Percentiles rank a stretch among this genome's conserved stretches.
Evolutionary conservation across 2,888 invertebrate genomes (phyloP).

Genomic region (Drosophila villosipedis): DNA sequence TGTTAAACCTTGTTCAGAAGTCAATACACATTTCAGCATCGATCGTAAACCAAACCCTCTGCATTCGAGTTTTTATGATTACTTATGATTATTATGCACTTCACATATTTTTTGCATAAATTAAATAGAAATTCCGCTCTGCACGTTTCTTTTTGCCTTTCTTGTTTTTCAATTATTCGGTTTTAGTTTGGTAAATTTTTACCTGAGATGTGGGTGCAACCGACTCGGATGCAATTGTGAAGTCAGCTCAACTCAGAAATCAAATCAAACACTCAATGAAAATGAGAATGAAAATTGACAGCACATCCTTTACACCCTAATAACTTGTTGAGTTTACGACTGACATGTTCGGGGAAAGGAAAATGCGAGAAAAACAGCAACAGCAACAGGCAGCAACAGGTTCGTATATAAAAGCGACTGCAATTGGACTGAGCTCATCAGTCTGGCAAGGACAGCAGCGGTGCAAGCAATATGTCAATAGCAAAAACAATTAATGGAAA

Average conservation of each 20-base stretch:
- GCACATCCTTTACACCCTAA: background rate
- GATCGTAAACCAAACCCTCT: background rate
- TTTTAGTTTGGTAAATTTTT: background rate
- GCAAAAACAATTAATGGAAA: background rate
- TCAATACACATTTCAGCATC: background rate
- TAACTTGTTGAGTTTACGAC: background rate
- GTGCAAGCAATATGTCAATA: background rate
- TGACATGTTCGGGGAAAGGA: background rate
- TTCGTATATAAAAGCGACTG: background rate
- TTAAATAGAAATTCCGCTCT: background rate
- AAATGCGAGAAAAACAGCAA: background rate
- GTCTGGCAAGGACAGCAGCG: background rate
- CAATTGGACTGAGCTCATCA: background rate
- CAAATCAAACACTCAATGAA: background rate
- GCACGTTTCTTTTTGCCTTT: background rate
- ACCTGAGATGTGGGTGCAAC: background rate
- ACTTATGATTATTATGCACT: background rate
- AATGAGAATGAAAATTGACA: background rate
- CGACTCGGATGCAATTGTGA: background rate
- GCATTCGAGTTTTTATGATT: background rate
- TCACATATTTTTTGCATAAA: background rate
- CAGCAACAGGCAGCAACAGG: background rate
- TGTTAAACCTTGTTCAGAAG: background rate
- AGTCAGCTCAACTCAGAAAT: background rate
- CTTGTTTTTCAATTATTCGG: background rate